Conservation (phyloP, 2,113 vertebrate genomes). For the Oxyruncus cristatus region DNA sequence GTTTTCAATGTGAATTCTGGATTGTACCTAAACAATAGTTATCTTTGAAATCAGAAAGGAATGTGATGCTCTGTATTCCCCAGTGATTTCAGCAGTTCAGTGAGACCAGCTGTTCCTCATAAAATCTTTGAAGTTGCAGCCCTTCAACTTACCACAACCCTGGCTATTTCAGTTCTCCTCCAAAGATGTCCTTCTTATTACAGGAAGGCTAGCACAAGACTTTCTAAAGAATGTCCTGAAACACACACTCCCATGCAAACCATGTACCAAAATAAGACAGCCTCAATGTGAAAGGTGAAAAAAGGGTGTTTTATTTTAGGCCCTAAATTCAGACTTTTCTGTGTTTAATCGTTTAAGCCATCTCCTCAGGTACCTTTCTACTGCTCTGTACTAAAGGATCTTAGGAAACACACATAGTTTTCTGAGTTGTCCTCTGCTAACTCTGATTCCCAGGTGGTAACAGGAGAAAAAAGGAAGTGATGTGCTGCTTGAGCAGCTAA, state of each 20-base stretch:
- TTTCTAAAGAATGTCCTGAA: not conserved
- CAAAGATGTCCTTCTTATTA: not conserved
- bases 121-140: not conserved
- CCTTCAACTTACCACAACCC: not conserved
- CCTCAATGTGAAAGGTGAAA: not conserved
- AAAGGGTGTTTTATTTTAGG: not conserved
- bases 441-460: not conserved
- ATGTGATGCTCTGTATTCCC: not conserved
- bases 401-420: not conserved
- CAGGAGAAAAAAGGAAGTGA: not conserved
- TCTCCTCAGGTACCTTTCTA: not conserved
- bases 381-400: not conserved
- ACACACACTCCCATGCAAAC: not conserved
- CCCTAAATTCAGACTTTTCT: not conserved
- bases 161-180: not conserved
- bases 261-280: not conserved
- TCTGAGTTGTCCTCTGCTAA: not conserved
- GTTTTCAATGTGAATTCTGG: not conserved
- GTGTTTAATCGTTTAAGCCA: not conserved
- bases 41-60: not conserved
- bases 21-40: not conserved
- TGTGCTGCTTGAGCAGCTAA: not conserved
- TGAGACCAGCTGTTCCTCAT: not conserved
- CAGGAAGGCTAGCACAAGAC: not conserved
- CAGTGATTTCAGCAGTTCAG: not conserved